Percentiles rank a stretch among this genome's conserved stretches.
Conservation (phyloP, 1,140 invertebrate species). For the Dufourea novaeangliae region DNA sequence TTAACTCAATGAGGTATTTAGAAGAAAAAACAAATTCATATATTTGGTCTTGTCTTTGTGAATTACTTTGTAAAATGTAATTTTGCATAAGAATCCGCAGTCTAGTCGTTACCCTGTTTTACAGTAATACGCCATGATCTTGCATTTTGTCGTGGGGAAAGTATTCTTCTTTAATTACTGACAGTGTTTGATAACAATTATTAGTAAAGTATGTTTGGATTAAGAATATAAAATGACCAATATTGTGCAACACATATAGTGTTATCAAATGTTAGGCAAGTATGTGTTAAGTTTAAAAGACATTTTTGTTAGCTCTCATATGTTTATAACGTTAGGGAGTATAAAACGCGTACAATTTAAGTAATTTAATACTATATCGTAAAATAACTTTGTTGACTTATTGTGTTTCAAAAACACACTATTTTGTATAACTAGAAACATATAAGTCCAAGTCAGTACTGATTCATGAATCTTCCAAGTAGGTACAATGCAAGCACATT, state of each 20-base stretch:
- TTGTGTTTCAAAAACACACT: background rate
- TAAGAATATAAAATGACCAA: background rate
- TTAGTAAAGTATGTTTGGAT: background rate
- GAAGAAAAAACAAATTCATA: no score
- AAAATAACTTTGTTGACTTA: background rate
- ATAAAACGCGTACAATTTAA: background rate
- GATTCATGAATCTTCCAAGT: background rate
- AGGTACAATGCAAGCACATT: background rate
- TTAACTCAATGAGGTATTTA: no score
- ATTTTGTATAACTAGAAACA: background rate
- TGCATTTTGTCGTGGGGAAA: background rate
- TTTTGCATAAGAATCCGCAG: no score
- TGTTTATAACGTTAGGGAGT: conserved; percentile 1
- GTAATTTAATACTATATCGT: background rate
- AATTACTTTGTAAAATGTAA: no score
- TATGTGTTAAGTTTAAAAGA: conserved; percentile 1
- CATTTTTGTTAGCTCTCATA: background rate
- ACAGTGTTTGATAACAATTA: background rate
- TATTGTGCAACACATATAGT: background rate
- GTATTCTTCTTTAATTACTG: background rate
- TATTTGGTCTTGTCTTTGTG: no score
- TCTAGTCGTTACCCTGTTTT: no score
- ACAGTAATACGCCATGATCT: background rate
- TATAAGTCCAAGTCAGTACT: background rate
- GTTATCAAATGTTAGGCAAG: background rate